These are phyloP conservation scores for Enchytraeus crypticus DNA, from an alignment of 2,888 invertebrate genomes.

Conservation along the genomic window DNA sequence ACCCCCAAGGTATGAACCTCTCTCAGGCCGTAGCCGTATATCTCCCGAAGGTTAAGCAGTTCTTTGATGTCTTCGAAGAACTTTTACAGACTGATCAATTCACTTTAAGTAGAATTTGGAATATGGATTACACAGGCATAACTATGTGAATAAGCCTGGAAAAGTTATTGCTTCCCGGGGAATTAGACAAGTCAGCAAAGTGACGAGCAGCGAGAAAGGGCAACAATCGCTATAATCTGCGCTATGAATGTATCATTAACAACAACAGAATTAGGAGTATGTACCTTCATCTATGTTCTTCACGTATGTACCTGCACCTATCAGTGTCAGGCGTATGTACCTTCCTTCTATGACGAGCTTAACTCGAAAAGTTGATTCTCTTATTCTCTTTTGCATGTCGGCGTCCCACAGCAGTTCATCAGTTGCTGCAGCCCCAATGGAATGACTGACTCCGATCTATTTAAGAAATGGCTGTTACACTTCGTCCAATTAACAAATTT, in stretches of 20 bases:
- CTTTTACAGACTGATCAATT: not conserved
- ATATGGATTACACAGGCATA: conserved; percentile 23
- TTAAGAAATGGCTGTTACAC: conserved; percentile 38
- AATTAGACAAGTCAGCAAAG: conserved; percentile 1
- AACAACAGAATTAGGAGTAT: too few relatives aligned
- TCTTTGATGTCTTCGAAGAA: conserved; percentile 14
- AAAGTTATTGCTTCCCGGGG: conserved; percentile 20
- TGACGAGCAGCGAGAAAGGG: conserved; percentile 19
- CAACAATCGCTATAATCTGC: conserved; percentile 22
- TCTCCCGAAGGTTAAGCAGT: conserved; percentile 13
- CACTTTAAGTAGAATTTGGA: conserved; percentile 12
- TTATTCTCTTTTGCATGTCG: too few relatives aligned
- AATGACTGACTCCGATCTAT: conserved; percentile 32
- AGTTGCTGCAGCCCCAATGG: conserved; percentile 33
- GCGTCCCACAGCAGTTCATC: conserved; percentile 35
- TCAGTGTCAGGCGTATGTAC: too few relatives aligned
- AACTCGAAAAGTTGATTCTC: conserved; percentile 32
- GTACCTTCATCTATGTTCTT: too few relatives aligned
- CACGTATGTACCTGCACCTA: too few relatives aligned
- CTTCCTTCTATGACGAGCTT: conserved; percentile 33
- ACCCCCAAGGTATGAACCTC: conserved; percentile 20
- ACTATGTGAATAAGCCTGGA: conserved; percentile 18
- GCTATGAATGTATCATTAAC: conserved; percentile 25
- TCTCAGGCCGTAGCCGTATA: conserved; percentile 23
- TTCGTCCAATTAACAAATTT: conserved; percentile 38